phyloP scores from a whole-genome alignment of 2,113 vertebrate genomes.

The Prionailurus viverrinus region DNA sequence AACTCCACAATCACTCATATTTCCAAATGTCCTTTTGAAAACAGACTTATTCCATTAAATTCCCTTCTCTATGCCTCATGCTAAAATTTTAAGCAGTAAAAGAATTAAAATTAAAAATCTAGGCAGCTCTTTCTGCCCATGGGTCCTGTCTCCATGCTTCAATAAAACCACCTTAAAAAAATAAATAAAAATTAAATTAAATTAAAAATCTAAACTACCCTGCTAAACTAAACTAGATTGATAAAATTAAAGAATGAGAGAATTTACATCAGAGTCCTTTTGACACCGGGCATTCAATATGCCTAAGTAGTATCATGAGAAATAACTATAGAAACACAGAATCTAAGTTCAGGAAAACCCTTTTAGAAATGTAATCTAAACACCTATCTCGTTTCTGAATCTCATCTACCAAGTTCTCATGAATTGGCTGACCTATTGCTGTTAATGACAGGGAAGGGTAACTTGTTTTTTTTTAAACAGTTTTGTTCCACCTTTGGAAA shows the following conservation, averaged over 20 bases:
- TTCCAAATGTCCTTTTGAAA: constrained; percentile 47
- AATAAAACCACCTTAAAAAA: not conserved
- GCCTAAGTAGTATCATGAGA: not conserved
- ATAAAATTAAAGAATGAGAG: constrained; percentile 28
- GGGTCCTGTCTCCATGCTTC: no score
- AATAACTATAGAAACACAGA: not conserved
- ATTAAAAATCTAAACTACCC: constrained; percentile 27
- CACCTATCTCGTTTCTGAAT: not conserved
- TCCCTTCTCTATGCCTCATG: not conserved
- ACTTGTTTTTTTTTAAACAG: not conserved
- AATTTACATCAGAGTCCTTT: not conserved
- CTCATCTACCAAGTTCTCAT: constrained; percentile 1
- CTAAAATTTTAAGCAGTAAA: constrained; percentile 33
- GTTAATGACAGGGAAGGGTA: not conserved
- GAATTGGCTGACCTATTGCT: not conserved
- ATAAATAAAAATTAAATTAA: not conserved
- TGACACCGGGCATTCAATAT: not conserved
- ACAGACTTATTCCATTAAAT: constrained; percentile 44
- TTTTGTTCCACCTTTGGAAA: constrained; percentile 14
- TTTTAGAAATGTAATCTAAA: constrained; percentile 35
- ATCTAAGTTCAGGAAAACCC: not conserved
- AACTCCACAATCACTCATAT: not conserved
- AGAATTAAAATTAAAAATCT: constrained; percentile 36
- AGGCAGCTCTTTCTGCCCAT: not conserved
- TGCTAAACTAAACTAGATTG: not conserved